Percentiles rank a stretch among this genome's conserved stretches.
Conservation (phyloP, 2,888 invertebrate genomes). For the Formica aserva region DNA sequence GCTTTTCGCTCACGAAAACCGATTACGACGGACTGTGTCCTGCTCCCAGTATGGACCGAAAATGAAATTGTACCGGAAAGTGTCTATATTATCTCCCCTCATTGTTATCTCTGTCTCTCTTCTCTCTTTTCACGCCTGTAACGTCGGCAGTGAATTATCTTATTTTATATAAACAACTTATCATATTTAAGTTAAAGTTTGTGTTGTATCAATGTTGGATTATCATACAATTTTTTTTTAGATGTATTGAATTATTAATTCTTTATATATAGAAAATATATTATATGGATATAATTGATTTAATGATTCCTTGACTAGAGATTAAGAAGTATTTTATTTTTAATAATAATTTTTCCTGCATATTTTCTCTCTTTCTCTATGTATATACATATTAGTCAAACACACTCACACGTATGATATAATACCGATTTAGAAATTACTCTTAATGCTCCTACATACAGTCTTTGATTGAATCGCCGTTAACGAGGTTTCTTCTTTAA, state of each 20-base stretch:
- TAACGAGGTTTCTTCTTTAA: slow-evolving; percentile 26
- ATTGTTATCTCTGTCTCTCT: slow-evolving; percentile 1
- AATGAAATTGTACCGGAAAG: slow-evolving; percentile 76
- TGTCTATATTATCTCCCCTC: slow-evolving; percentile 72
- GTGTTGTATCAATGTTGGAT: neutral
- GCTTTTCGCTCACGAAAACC: slow-evolving; percentile 71
- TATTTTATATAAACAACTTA: slow-evolving; percentile 19
- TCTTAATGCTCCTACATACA: neutral
- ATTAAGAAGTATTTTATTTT: neutral
- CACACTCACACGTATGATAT: neutral
- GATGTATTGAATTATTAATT: neutral
- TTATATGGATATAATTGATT: neutral
- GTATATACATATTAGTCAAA: neutral
- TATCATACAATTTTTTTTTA: neutral
- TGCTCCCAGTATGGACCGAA: slow-evolving; percentile 68
- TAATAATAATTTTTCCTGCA: neutral
- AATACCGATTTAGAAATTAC: neutral
- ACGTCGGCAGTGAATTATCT: slow-evolving; percentile 15
- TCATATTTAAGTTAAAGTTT: neutral
- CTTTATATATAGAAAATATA: neutral
- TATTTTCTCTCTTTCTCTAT: neutral
- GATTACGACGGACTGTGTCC: slow-evolving; percentile 72
- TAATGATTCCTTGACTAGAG: neutral
- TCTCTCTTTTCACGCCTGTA: neutral
- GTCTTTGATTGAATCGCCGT: neutral